Conservation (phyloP, 2,113 vertebrate genomes). For the Acinonyx jubatus region DNA sequence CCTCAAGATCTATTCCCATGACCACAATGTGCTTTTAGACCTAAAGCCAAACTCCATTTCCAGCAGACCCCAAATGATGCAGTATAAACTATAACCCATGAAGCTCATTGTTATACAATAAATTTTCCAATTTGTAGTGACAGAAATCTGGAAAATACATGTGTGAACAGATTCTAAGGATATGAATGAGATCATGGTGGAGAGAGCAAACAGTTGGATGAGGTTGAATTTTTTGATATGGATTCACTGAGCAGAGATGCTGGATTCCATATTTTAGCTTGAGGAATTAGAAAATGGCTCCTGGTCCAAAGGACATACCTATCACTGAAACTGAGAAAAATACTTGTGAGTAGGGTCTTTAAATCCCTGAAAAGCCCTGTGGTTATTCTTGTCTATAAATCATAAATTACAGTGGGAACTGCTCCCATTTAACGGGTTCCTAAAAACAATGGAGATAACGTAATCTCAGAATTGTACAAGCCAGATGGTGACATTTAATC, state of each 20-base stretch:
- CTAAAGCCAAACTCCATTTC: background rate
- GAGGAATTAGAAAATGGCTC: background rate
- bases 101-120: fast-evolving
- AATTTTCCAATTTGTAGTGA: background rate
- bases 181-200: background rate
- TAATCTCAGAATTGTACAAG: background rate
- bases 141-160: background rate
- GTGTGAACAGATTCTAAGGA: background rate
- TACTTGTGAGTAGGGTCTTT: background rate
- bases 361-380: background rate
- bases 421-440: background rate
- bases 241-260: background rate
- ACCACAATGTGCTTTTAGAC: background rate
- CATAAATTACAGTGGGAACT: background rate
- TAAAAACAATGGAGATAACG: background rate
- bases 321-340: background rate
- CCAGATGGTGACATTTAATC: background rate
- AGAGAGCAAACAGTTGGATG: background rate
- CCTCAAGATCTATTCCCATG: background rate
- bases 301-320: background rate
- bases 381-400: background rate
- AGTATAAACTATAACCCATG: background rate
- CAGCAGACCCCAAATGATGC: background rate
- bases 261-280: background rate
- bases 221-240: background rate